Conservation (phyloP, 2,113 vertebrate genomes). For the Rhodinocichla rosea region DNA sequence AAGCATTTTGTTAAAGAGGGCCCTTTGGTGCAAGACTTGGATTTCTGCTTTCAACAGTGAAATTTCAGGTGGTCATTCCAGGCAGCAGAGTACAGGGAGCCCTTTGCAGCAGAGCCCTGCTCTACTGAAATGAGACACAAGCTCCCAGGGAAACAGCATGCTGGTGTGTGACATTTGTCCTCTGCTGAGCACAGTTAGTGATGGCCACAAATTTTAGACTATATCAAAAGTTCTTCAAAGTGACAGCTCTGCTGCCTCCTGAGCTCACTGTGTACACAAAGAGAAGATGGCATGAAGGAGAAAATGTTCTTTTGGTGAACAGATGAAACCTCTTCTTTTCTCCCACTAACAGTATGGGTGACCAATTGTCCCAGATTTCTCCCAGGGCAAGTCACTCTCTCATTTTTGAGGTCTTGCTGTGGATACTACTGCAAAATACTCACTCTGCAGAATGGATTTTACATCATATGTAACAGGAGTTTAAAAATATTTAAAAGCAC, state of each 20-base stretch:
- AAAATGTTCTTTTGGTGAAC: neutral
- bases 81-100: neutral
- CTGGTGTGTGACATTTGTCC: neutral
- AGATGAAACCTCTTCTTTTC: neutral
- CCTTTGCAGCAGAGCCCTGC: neutral
- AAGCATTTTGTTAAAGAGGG: neutral
- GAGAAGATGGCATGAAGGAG: neutral
- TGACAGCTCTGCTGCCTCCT: neutral
- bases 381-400: neutral
- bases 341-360: rapidly evolving
- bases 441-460: neutral
- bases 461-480: neutral
- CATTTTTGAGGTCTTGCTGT: neutral
- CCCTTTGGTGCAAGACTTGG: neutral
- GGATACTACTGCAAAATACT: neutral
- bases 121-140: rapidly evolving
- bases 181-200: neutral
- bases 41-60: neutral
- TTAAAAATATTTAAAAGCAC: neutral
- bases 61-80: neutral
- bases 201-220: neutral
- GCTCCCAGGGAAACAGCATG: neutral
- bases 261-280: neutral
- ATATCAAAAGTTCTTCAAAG: neutral
- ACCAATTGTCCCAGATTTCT: neutral